phyloP scores from a whole-genome alignment of 2,797 vertebrate species.

The Salmo trutta region DNA sequence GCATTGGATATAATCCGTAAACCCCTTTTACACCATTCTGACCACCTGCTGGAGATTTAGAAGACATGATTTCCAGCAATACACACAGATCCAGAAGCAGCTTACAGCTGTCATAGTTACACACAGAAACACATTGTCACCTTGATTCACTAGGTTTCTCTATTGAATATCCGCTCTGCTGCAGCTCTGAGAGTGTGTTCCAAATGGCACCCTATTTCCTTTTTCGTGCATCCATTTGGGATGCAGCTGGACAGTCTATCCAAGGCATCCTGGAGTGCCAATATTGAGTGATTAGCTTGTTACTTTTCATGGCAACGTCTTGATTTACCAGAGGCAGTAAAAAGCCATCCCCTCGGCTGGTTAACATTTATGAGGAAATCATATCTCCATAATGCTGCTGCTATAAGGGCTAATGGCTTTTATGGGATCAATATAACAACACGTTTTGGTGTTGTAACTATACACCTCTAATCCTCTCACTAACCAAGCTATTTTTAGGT shows the following conservation, averaged over 20 bases:
- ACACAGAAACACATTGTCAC: conserved; percentile 30
- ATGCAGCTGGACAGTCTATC: conserved; percentile 1
- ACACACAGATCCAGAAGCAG: conserved; percentile 21
- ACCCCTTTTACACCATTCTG: not conserved
- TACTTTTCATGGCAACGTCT: conserved; percentile 49
- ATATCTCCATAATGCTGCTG: conserved; percentile 20
- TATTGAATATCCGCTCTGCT: conserved; percentile 26
- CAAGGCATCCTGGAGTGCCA: conserved; percentile 37
- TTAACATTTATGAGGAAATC: conserved; percentile 28
- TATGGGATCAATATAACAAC: conserved; percentile 37
- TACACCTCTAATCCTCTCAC: conserved; percentile 4
- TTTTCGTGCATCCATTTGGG: not conserved
- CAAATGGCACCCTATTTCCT: too few species aligned
- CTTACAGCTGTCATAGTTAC: conserved; percentile 19
- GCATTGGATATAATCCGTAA: not conserved
- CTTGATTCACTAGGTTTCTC: conserved; percentile 13
- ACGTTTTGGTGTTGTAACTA: conserved; percentile 18
- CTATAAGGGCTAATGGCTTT: conserved; percentile 40
- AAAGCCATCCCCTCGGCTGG: conserved; percentile 23
- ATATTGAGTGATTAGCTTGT: conserved; percentile 54
- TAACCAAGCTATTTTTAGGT: conserved; percentile 22
- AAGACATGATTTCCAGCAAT: conserved; percentile 7
- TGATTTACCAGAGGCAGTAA: conserved; percentile 44
- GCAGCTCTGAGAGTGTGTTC: not conserved
- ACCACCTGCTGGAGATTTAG: not conserved